Evolutionary conservation across 2,888 invertebrate species (phyloP).

Genomic region (Agrenia bidenticulata): DNA sequence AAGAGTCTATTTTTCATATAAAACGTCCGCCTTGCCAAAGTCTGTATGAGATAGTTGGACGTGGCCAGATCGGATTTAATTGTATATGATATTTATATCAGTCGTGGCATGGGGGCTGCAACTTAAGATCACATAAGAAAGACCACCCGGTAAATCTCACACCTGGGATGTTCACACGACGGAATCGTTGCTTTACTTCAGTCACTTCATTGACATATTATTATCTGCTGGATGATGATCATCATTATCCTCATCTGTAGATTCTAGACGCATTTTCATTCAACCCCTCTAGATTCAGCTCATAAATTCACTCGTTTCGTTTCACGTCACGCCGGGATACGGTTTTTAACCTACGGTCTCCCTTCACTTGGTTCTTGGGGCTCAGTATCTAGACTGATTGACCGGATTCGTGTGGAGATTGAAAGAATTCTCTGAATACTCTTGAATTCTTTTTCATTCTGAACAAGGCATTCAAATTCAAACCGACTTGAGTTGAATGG

Average conservation of each 20-base stretch:
- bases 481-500: too few relatives aligned
- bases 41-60: not conserved
- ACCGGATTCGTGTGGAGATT: constrained; percentile 1
- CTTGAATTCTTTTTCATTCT: too few relatives aligned
- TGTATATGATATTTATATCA: constrained; percentile 18
- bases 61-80: not conserved
- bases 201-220: constrained; percentile 32
- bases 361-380: not conserved
- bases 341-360: not conserved
- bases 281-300: not conserved
- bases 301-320: constrained; percentile 10
- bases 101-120: constrained; percentile 21
- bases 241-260: constrained; percentile 5
- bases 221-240: constrained; percentile 21
- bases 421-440: not conserved
- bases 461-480: too few relatives aligned
- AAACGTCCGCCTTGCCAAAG: constrained; percentile 33
- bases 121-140: constrained; percentile 22
- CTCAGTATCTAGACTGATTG: not conserved
- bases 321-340: constrained; percentile 7
- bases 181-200: constrained; percentile 4
- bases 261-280: not conserved
- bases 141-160: constrained; percentile 52
- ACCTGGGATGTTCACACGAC: constrained; percentile 41
- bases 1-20: constrained; percentile 33